Conservation (phyloP, 2,797 vertebrate species). For the Echeneis naucrates region DNA sequence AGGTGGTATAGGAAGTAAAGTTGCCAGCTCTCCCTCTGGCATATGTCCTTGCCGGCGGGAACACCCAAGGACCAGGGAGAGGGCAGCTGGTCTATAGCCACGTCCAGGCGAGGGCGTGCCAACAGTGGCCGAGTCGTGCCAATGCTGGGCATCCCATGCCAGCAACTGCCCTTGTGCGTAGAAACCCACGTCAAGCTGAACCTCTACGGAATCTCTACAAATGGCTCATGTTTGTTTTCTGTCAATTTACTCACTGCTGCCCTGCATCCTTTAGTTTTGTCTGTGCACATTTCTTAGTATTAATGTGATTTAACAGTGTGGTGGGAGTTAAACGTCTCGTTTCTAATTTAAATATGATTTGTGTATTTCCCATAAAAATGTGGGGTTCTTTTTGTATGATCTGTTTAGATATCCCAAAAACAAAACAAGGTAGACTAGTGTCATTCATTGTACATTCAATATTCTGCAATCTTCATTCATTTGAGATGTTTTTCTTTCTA, state of each 20-base stretch:
- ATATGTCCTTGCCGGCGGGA: slow-evolving; percentile 87
- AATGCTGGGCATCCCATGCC: slow-evolving; percentile 60
- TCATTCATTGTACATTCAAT: too few relatives aligned
- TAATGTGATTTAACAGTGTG: slow-evolving; percentile 12
- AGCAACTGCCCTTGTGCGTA: slow-evolving; percentile 56
- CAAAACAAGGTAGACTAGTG: too few relatives aligned
- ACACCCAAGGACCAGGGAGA: slow-evolving; percentile 80
- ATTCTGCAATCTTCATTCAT: too few relatives aligned
- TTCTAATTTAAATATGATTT: background rate
- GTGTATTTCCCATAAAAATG: too few relatives aligned
- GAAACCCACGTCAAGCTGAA: slow-evolving; percentile 52
- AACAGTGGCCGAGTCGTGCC: slow-evolving; percentile 56
- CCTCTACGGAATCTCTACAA: slow-evolving; percentile 48
- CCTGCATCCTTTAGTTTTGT: slow-evolving; percentile 2
- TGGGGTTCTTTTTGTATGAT: too few relatives aligned
- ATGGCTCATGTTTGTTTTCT: slow-evolving; percentile 19
- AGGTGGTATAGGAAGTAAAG: slow-evolving; percentile 83
- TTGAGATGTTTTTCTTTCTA: too few relatives aligned
- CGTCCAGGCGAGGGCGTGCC: slow-evolving; percentile 62
- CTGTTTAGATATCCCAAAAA: too few relatives aligned
- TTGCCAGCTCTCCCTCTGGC: slow-evolving; percentile 88
- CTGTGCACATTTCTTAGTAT: background rate
- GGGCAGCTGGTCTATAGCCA: slow-evolving; percentile 86
- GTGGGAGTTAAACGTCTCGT: slow-evolving; percentile 5
- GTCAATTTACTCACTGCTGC: slow-evolving; percentile 16